Evolutionary conservation across 2,888 invertebrate species (phyloP), one percentile per base, ranked within the genome.

Genomic region (Caenorhabditis macrosperma): DNA sequence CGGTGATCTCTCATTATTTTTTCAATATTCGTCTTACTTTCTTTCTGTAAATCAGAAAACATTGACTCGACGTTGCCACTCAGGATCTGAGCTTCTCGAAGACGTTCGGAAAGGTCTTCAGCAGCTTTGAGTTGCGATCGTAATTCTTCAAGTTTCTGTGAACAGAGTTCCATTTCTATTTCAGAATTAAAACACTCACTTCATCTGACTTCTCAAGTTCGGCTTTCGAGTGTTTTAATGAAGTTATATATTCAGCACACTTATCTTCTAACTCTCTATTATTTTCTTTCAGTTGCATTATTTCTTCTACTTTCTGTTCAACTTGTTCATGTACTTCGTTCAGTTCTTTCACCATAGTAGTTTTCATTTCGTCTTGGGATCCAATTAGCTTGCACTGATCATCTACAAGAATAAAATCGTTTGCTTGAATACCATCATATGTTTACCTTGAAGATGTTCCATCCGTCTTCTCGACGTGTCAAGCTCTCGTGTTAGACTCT

Each of bases 361-460:
- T 28, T 59, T 77, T 79, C 33, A 66, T 66, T 17, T 79, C 79
- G 41, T 83, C 81, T 26, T 67, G 76, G 1, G 77, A 72, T 20
- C 81, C 81, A 54, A 81, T 63, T n/a, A 77, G 68, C 22, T 77
- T 57, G 1, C 64, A 54, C 48, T 78, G 76, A 33, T 83, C 83
- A 30, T 83, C 82, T 80, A 61, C 20, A 68, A 44, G 52, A 26
- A 22, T 41, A 33, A 50, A 10, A 12, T 41, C 15, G 41, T 15
- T 12, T 4, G 4, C 17, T 1, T n/a, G n/a, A 20, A n/a, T 28
- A 1, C 7, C 15, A 35, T 22, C 3, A 9, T 10, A 48, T 22
- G 9, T 20, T 24, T 48, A 83, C 83, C 81, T 68, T 82, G 81
- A 15, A 85, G 54, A 44, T 81, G 72, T 38, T 81, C 77, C 41